Evolutionary conservation across 1,140 invertebrate genomes (phyloP), one percentile per base, ranked within the genome.

Genomic region (Plutomurus gul): DNA sequence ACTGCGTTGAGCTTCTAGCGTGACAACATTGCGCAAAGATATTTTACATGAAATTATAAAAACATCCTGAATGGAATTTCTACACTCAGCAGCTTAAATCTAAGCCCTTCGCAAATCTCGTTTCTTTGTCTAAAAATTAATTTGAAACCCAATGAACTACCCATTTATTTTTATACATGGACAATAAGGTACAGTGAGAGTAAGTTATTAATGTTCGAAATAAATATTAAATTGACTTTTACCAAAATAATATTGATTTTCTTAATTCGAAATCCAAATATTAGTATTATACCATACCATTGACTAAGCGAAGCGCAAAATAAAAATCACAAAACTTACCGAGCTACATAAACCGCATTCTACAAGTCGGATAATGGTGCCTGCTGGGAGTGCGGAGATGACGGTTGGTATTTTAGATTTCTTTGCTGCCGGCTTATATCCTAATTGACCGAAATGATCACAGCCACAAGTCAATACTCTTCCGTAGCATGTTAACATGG

Each of bases 381-480:
- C 83, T 13, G 25, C 6, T 8, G 83, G 80, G 6, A 84, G 27
- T 7, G 16, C 22, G 4, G 27, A 37, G 8, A 82, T 22, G 7
- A 75, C 7, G 40, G 22, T 82, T 6, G 83, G 81, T 11, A 71
- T 56, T 47, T 81, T 84, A n/a, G 77, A 51, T 82, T 84, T 84
- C 16, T 72, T 33, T 11, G 60, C 22, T 33, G 47, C 49, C 13
- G 33, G 43, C 13, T 81, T 79, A n/a, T 76, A 75, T 20, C 81
- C 83, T 1, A 82, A 18, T 76, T 84, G 83, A n/a, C 83, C 83
- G 40, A 84, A 84, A 80, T 84, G 83, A 65, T 77, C 65, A 33
- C 83, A 84, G 11, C 83, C 83, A 51, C 46, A 82, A 8, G 77
- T 81, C 20, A 78, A 73, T 10, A 79, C 81, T 60, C 78, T 46